phyloP scores from a whole-genome alignment of 2,113 vertebrate genomes.

The Menura novaehollandiae region DNA sequence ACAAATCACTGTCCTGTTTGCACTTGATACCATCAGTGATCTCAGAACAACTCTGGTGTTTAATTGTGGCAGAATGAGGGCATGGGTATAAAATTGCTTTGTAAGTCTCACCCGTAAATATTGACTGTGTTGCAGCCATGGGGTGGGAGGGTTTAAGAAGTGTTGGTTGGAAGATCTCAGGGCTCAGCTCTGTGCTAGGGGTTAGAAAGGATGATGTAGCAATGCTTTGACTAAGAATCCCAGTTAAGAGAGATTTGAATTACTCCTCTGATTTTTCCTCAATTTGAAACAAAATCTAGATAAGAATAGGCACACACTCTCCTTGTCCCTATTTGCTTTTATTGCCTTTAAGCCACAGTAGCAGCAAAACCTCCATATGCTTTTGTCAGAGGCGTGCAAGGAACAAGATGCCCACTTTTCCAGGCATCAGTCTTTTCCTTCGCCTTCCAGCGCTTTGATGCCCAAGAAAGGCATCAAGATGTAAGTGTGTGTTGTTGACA shows the following conservation, averaged over 20 bases:
- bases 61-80: not conserved
- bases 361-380: not conserved
- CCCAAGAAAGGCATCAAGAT: not conserved
- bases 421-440: not conserved
- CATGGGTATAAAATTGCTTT: not conserved
- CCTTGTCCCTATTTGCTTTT: not conserved
- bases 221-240: not conserved
- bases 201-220: not conserved
- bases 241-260: not conserved
- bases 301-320: not conserved
- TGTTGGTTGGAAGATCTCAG: not conserved
- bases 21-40: constrained; percentile 17
- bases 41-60: constrained; percentile 5
- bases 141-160: not conserved
- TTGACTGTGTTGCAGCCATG: not conserved
- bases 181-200: not conserved
- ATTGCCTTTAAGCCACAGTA: not conserved
- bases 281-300: not conserved
- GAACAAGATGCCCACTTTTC: not conserved
- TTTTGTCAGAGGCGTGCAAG: not conserved
- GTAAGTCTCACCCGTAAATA: not conserved
- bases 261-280: not conserved
- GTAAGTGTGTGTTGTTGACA: not conserved
- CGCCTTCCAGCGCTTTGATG: not conserved
- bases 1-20: constrained; percentile 25